Conservation (phyloP, 2,797 vertebrate genomes). For the Sphenodon punctatus region DNA sequence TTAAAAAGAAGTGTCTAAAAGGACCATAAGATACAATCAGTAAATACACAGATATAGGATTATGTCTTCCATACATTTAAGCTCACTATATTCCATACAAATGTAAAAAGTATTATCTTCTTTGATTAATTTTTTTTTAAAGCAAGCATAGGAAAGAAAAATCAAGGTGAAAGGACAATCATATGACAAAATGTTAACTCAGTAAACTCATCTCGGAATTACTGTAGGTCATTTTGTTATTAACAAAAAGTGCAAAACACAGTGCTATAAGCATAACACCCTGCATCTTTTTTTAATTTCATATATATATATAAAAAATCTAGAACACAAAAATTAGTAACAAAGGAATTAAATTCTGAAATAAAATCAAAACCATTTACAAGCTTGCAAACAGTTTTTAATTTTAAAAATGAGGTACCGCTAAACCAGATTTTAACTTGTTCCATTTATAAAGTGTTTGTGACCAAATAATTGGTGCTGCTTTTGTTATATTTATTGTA, state of each 20-base stretch:
- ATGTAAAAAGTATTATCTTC: background rate
- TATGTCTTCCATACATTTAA: background rate
- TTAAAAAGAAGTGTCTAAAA: background rate
- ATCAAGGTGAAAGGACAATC: background rate
- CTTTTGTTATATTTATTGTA: background rate
- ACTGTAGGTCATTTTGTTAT: background rate
- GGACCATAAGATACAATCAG: background rate
- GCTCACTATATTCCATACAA: background rate
- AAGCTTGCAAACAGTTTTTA: background rate
- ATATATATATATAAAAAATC: too few relatives aligned
- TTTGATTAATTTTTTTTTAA: background rate
- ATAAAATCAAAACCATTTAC: background rate
- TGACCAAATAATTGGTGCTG: background rate
- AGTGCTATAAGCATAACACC: background rate
- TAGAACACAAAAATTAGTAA: background rate
- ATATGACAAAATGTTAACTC: background rate
- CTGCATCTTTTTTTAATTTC: background rate
- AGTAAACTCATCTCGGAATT: conserved; percentile 8
- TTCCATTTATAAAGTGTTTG: background rate
- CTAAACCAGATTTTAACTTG: background rate
- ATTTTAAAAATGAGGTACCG: background rate
- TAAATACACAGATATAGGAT: background rate
- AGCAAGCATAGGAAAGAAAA: background rate
- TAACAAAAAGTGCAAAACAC: background rate
- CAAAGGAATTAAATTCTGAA: background rate